Conservation (phyloP, 2,888 invertebrate species). For the Meiosimyza decipiens region DNA sequence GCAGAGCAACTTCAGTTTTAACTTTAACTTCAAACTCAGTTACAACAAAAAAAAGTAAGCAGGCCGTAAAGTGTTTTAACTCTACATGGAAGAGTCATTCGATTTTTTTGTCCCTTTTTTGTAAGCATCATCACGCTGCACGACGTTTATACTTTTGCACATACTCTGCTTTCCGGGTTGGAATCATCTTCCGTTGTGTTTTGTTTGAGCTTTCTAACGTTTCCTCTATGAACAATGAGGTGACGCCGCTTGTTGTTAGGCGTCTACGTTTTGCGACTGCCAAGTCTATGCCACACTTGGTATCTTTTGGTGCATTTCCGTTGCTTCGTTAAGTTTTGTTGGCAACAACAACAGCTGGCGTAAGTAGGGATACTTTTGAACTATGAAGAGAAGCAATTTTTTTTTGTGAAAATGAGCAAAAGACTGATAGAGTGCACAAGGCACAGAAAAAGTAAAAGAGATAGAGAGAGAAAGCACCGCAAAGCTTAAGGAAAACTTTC, state of each 20-base stretch:
- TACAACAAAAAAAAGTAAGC: conserved; percentile 14
- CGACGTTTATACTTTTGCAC: background rate
- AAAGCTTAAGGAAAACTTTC: background rate
- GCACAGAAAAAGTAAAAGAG: background rate
- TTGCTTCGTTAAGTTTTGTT: conserved; percentile 9
- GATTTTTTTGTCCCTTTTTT: background rate
- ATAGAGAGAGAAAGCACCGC: no score
- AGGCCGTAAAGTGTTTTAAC: conserved; percentile 26
- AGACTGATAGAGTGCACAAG: background rate
- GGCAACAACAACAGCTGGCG: conserved; percentile 18
- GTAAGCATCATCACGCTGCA: background rate
- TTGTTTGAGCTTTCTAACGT: background rate
- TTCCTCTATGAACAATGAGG: conserved; percentile 18
- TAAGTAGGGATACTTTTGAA: background rate
- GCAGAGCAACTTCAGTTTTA: background rate
- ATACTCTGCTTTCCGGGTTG: conserved; percentile 10
- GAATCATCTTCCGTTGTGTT: conserved; percentile 20
- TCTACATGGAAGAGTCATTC: background rate
- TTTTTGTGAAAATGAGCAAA: background rate
- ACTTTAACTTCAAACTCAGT: background rate
- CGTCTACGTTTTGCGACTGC: conserved; percentile 6
- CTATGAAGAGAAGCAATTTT: background rate
- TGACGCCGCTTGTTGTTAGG: conserved; percentile 27
- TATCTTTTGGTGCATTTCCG: conserved; percentile 13
- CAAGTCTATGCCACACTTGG: conserved; percentile 14